A percentile compares a stretch with the other conserved stretches of the same genome.
Evolutionary conservation across 2,113 vertebrate species (phyloP).

Genomic region (Emydocephalus ijimae): DNA sequence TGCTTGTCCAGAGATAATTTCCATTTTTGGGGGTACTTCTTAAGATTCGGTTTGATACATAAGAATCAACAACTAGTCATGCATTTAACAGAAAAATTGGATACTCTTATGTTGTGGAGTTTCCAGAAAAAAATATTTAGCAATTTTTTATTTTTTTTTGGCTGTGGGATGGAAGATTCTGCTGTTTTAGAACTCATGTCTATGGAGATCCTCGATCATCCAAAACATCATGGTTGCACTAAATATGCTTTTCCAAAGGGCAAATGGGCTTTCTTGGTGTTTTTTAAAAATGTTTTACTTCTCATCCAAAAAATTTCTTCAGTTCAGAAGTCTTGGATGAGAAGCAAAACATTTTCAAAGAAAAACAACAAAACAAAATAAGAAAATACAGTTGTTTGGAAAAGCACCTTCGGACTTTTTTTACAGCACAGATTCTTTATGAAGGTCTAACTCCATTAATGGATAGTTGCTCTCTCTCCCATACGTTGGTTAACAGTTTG

Average conservation of each 20-base stretch:
- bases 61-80: neutral
- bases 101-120: neutral
- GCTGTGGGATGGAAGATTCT: neutral
- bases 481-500: neutral
- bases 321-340: too few relatives aligned
- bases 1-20: neutral
- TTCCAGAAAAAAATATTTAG: neutral
- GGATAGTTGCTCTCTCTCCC: neutral
- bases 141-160: neutral
- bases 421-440: neutral
- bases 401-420: too few relatives aligned
- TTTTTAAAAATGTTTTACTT: too few relatives aligned
- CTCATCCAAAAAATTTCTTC: too few relatives aligned
- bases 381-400: too few relatives aligned
- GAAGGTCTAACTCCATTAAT: neutral
- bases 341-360: too few relatives aligned
- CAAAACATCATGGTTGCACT: too few relatives aligned
- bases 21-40: neutral
- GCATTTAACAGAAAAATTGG: neutral
- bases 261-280: too few relatives aligned
- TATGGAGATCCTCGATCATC: neutral
- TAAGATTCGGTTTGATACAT: neutral
- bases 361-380: too few relatives aligned
- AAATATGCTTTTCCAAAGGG: too few relatives aligned
- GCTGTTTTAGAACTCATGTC: neutral